These are phyloP conservation scores for Rhea americana DNA, from an alignment of 2,113 vertebrate genomes.

Conservation along the genomic window DNA sequence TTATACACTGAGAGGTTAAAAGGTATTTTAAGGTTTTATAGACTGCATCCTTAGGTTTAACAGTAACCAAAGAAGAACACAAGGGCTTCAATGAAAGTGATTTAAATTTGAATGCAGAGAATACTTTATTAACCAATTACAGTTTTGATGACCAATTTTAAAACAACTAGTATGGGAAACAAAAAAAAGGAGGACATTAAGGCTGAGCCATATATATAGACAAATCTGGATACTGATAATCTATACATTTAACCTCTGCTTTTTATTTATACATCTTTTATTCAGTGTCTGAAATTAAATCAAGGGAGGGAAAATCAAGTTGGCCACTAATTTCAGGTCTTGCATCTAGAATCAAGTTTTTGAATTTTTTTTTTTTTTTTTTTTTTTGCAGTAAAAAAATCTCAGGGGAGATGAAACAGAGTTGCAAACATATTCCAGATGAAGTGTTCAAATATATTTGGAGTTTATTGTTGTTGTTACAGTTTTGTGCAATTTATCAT, in stretches of 20 bases:
- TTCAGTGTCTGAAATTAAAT: constrained; percentile 67
- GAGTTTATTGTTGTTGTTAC: constrained; percentile 26
- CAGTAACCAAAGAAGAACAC: constrained; percentile 36
- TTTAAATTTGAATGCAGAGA: constrained; percentile 79
- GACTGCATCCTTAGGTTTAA: neutral
- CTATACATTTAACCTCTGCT: constrained; percentile 77
- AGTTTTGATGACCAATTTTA: constrained; percentile 77
- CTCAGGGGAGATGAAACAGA: neutral
- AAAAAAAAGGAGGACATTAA: constrained; percentile 73
- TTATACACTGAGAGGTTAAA: neutral
- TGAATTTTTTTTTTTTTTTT: constrained; percentile 1
- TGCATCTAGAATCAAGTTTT: neutral
- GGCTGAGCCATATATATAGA: constrained; percentile 77
- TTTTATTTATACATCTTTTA: constrained; percentile 67
- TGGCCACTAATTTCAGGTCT: constrained; percentile 32
- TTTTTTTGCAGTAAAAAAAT: constrained; percentile 1
- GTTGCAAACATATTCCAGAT: constrained; percentile 30
- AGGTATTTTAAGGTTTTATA: neutral
- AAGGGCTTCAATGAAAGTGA: constrained; percentile 52
- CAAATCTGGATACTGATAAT: constrained; percentile 69
- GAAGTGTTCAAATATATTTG: constrained; percentile 17
- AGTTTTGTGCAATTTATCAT: constrained; percentile 46
- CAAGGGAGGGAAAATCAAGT: neutral
- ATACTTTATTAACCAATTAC: constrained; percentile 89
- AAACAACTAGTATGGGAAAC: constrained; percentile 78